Evolutionary conservation across 1,140 invertebrate species (phyloP).

Genomic region (Drosophila sechellia): DNA sequence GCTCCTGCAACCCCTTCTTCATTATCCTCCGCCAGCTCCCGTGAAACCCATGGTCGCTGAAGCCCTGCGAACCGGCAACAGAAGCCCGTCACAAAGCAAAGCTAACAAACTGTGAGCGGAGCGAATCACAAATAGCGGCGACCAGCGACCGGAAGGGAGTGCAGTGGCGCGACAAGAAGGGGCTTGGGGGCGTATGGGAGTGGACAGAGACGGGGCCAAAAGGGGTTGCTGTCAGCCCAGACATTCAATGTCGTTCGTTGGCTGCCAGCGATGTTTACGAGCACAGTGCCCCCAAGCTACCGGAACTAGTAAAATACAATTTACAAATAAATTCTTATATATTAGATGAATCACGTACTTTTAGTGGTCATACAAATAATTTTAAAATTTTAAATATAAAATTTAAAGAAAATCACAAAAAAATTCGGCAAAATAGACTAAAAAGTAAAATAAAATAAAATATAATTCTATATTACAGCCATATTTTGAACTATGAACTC

Average conservation of each 20-base stretch:
- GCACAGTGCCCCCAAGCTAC: conserved; percentile 17
- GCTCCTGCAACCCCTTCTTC: neutral
- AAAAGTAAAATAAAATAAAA: no score
- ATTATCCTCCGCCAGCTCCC: neutral
- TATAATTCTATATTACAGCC: no score
- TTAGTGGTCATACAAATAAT: no score
- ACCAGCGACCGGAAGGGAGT: conserved; percentile 63
- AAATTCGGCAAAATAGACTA: no score
- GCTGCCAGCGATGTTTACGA: conserved; percentile 22
- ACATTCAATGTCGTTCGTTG: conserved; percentile 44
- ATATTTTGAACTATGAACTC: no score
- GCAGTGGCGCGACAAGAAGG: neutral
- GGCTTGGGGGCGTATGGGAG: no score
- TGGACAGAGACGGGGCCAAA: conserved; percentile 3
- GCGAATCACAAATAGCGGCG: conserved; percentile 18
- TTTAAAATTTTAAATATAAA: no score
- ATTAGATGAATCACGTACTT: no score
- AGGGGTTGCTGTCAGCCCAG: conserved; percentile 23
- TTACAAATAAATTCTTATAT: no score
- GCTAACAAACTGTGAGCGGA: conserved; percentile 64
- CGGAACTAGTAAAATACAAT: neutral
- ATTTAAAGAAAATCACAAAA: no score
- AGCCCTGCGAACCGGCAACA: conserved; percentile 29
- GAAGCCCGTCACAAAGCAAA: conserved; percentile 65
- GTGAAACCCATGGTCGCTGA: conserved; percentile 43